Base-by-base conservation (phyloP, 2,113 vertebrate species). In the Aythya baeri region DNA sequence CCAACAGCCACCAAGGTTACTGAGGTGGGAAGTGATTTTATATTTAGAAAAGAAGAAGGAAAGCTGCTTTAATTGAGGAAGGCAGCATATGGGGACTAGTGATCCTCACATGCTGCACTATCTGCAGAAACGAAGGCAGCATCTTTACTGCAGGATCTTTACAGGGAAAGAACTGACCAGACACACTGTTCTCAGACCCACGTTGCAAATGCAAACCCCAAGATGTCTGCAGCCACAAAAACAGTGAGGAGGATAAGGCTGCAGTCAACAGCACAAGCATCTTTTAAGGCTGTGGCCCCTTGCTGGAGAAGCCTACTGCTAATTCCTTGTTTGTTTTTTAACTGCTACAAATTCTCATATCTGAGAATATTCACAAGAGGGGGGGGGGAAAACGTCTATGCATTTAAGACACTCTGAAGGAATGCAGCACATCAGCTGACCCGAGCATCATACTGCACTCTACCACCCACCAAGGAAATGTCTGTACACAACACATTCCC, bases 401-500 rank as follows among this genome's bases (percentile, higher is more conserved):
- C 38, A 70, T 17, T 44, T n/a, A 78, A 75, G 20, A 89, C 17
- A 77, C 32, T 20, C 65, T 72, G 44, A 91, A 92, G 70, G 70
- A 87, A 89, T 44, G 32, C 31, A 61, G 49, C 58, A 32, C 0
- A 0, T 62, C 63, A 80, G 63, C 41, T 58, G 66, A 72, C 43
- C 59, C 4, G 3, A 57, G 16, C 43, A 67, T 81, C 59, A 32
- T 25, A 55, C 38, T 78, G 27, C 50, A 46, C 27, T 50, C n/a
- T 23, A 91, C 63, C 77, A 83, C 74, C 83, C 80, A 94, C 63
- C 29, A 73, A 71, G 78, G 32, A 87, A 79, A 91, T 5, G 2
- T 52, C 67, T 41, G 13, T 32, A 76, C 25, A 10, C n/a, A 83
- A 81, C 54, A 77, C 50, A 43, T 55, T 79, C 58, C 63, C 71